phyloP scores from a whole-genome alignment of 2,797 vertebrate species.

The Pseudocheirus occidentalis region DNA sequence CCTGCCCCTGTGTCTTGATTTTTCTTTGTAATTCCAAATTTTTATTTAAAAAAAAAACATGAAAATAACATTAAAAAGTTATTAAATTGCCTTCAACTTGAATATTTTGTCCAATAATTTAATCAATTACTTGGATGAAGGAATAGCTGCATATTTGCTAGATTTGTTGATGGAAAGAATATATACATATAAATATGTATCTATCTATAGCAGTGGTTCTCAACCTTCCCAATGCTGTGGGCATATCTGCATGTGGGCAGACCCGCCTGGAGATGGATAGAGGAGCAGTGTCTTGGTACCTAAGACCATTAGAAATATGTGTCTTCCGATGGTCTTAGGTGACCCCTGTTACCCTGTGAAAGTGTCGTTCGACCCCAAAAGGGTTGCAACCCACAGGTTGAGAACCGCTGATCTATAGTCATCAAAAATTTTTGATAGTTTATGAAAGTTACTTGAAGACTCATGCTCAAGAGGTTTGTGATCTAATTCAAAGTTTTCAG shows the following conservation, averaged over 20 bases:
- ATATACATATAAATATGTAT: too few relatives aligned
- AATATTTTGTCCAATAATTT: background rate
- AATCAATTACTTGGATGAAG: background rate
- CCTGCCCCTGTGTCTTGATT: background rate
- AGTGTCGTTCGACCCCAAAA: too few relatives aligned
- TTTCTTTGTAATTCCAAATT: background rate
- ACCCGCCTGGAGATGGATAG: too few relatives aligned
- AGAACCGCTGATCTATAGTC: too few relatives aligned
- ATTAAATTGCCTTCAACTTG: background rate
- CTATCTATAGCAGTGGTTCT: too few relatives aligned
- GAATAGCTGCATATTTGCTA: background rate
- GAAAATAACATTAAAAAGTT: background rate
- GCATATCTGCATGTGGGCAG: too few relatives aligned
- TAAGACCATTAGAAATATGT: too few relatives aligned
- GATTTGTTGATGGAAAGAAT: background rate
- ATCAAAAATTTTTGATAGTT: background rate
- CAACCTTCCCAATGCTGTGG: too few relatives aligned
- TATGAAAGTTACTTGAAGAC: background rate
- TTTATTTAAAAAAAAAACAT: background rate
- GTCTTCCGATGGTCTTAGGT: too few relatives aligned
- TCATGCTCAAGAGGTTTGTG: background rate
- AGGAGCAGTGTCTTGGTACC: too few relatives aligned
- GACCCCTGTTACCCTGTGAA: too few relatives aligned
- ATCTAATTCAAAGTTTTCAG: background rate
- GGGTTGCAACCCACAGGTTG: too few relatives aligned